Evolutionary conservation across 1,140 invertebrate species (phyloP), one percentile per base, ranked within the genome.

Genomic region (Polyergus mexicanus): DNA sequence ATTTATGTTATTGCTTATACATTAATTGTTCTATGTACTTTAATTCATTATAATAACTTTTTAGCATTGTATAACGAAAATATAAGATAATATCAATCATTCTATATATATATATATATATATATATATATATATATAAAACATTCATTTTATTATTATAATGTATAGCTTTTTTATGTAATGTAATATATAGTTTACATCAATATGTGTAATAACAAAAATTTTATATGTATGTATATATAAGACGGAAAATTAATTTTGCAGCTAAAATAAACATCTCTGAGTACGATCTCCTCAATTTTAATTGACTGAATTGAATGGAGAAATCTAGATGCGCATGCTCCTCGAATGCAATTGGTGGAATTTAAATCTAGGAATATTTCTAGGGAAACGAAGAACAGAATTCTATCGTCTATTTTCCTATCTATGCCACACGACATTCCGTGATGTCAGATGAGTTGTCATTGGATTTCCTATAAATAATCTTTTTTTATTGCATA

Each of bases 381-480:
- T 62, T 28, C 25, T 44, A 71, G 13, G 68, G 3, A 25, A 8
- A 32, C 41, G 10, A 16, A 2, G 1, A 4, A 19, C 16, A 28
- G 0, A 41, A 10, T 32, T 13, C 7, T 32, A 10, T 8, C 19
- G 5, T 10, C 19, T 5, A 19, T n/a, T 60, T 25, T 56, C 22
- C 54, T 13, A 75, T 75, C 72, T 75, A 41, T 4, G 3, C 10
- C 16, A 3, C 7, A 7, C 10, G 19, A n/a, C n/a, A 41, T 60
- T 3, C 3, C 4, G 5, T 1, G 38, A 16, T 22, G 60, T 66
- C 60, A 38, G 63, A 68, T 68, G 76, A 80, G 63, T 68, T 69
- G 77, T 68, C 63, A 68, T 19, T 35, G 25, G 51, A 56, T 68
- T n/a, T 51, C 10, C 19, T 28, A 68, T 80, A 80, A 80, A 69